Base-by-base conservation (phyloP, 2,888 invertebrate species). In the Plebejus argus region DNA sequence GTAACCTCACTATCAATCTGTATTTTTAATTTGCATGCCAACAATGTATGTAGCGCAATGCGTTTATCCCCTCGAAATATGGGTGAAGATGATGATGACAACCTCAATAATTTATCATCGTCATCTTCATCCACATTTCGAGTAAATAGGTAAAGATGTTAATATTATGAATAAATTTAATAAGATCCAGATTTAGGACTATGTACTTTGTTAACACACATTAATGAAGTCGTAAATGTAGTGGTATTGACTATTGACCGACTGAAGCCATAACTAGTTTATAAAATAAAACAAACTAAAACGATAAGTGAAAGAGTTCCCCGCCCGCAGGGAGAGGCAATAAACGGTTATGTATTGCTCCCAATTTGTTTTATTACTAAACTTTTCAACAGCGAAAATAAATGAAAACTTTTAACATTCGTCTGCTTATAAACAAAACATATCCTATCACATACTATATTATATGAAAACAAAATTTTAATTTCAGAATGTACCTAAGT, bases 301-400 rank as follows among this genome's bases (percentile, higher is more conserved):
- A 23, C 45, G 72, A 45, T 72, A 71, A 86, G 86, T 88, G 87
- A 87, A 86, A 85, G 82, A 82, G 80, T 81, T 85, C 84, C 85
- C 86, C 84, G 87, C 49, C 45, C 45, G 0, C 39, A 8, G 20
- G 33, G 61, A 66, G 15, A 23, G 7, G 35, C 86, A 85, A 87
- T 89, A 90, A 89, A 90, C 87, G 87, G 85, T 84, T 85, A 49
- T 83, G 86, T 85, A 87, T 86, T 88, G 86, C 89, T 81, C 78
- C 80, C 80, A 91, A 91, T 91, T 90, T 90, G 49, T 72, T 72
- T 72, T 72, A 72, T 45, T 23, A 6, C 72, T 23, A 28, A 72
- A 72, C 72, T 72, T 71, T 20, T 72, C 45, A 45, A 20, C 15
- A 15, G 20, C 45, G 23, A 23, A 45, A 72, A 45, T 72, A 72